These are phyloP conservation scores for Eira barbara DNA, from an alignment of 2,113 vertebrate species.

Conservation along the genomic window DNA sequence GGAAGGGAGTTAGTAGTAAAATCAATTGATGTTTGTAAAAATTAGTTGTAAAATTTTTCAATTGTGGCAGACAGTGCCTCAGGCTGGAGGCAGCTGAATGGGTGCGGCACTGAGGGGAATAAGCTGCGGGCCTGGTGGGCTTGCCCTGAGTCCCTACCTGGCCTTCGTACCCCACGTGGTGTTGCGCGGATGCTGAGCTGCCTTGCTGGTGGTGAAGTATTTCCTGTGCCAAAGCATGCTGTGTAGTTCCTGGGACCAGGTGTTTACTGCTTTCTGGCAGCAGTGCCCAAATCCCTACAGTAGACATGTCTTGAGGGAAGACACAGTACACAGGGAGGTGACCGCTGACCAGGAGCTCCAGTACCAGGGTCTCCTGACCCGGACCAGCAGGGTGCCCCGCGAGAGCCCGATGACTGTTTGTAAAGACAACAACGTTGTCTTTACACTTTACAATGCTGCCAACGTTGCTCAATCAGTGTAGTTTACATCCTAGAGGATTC, in stretches of 20 bases:
- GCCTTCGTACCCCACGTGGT: not conserved
- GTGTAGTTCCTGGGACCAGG: slow-evolving; percentile 96
- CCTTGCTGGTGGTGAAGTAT: slow-evolving; percentile 91
- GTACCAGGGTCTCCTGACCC: slow-evolving; percentile 95
- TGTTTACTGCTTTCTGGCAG: slow-evolving; percentile 94
- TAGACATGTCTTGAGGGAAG: slow-evolving; percentile 97
- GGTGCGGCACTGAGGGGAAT: not conserved
- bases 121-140: slow-evolving; percentile 33
- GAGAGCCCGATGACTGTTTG: slow-evolving; percentile 94
- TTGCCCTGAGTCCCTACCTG: not conserved
- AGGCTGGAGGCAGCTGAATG: not conserved
- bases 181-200: slow-evolving; percentile 25
- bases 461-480: slow-evolving; percentile 94
- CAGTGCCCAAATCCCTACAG: slow-evolving; percentile 96
- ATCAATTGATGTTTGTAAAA: not conserved
- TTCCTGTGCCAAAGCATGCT: slow-evolving; percentile 89
- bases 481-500: slow-evolving; percentile 98
- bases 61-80: not conserved
- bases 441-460: slow-evolving; percentile 75
- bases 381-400: slow-evolving; percentile 93
- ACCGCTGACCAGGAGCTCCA: slow-evolving; percentile 94
- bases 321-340: slow-evolving; percentile 95
- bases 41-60: not conserved
- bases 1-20: not conserved
- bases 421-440: no score